These are phyloP conservation scores for Ammodytes marinus DNA, from an alignment of 2,113 vertebrate genomes.

Conservation along the genomic window DNA sequence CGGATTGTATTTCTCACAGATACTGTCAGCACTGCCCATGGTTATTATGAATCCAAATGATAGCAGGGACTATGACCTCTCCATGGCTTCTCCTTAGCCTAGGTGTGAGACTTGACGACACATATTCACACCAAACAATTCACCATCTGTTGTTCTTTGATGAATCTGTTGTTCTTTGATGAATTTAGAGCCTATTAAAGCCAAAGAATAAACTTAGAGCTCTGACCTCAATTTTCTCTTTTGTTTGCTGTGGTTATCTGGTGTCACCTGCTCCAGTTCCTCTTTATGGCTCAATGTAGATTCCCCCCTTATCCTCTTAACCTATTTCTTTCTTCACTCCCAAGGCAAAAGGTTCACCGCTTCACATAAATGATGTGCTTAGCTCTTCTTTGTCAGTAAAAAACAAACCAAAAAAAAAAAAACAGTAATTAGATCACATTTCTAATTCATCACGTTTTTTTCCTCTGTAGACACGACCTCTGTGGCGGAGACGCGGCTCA, in stretches of 20 bases:
- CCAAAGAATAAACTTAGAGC: not conserved
- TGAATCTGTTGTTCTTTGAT: not conserved
- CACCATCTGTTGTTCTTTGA: not conserved
- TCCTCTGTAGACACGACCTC: conserved; percentile 89
- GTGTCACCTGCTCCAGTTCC: not conserved
- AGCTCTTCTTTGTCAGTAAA: not conserved
- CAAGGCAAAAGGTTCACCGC: not conserved
- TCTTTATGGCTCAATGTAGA: not conserved
- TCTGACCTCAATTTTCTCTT: not conserved
- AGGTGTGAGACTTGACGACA: conserved; percentile 33
- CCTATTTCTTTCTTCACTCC: not conserved
- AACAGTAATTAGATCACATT: not conserved
- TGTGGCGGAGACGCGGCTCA: conserved; percentile 93
- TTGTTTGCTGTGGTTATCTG: not conserved
- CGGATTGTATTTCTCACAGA: conserved; percentile 32
- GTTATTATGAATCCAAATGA: conserved; percentile 33
- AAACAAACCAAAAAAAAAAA: no score
- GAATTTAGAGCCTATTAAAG: not conserved
- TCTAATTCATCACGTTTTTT: no score
- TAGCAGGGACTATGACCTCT: conserved; percentile 34
- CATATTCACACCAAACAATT: conserved; percentile 19
- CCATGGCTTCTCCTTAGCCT: not conserved
- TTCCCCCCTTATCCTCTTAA: not conserved
- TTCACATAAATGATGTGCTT: not conserved
- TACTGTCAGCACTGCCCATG: conserved; percentile 31